Conservation (phyloP, 2,113 vertebrate species). For the Oophaga pumilio region DNA sequence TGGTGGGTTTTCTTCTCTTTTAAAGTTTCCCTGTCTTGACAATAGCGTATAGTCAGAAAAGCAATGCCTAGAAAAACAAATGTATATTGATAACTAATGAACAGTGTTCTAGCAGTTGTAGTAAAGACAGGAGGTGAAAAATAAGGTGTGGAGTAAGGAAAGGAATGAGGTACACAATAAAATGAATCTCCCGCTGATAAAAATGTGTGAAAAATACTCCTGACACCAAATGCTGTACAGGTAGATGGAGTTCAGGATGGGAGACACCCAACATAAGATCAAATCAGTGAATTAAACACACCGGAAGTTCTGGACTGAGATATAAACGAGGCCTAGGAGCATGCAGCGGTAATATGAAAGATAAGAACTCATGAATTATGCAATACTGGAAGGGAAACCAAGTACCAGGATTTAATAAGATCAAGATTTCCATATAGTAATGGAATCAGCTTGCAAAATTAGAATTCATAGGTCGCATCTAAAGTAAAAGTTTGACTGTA, state of each 20-base stretch:
- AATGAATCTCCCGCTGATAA: neutral
- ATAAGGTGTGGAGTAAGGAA: neutral
- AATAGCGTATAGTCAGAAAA: neutral
- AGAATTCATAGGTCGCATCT: neutral
- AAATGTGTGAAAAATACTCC: neutral
- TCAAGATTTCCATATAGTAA: neutral
- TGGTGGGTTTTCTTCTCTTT: neutral
- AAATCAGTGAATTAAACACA: neutral
- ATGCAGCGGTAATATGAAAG: neutral
- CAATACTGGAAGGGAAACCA: slow-evolving; percentile 8
- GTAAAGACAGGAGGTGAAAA: neutral
- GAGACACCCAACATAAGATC: neutral
- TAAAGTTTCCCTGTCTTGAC: neutral
- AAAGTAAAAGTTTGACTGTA: neutral
- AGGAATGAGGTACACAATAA: neutral
- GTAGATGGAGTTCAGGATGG: neutral
- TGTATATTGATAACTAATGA: neutral
- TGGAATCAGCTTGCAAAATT: neutral
- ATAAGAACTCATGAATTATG: slow-evolving; percentile 23
- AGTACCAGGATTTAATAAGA: slow-evolving; percentile 1
- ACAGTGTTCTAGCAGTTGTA: neutral
- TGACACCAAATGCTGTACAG: neutral
- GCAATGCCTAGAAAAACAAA: neutral
- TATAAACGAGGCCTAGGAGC: slow-evolving; percentile 16
- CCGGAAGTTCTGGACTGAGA: neutral